These are phyloP conservation scores for Napeogenes sylphis DNA, from an alignment of 2,888 invertebrate genomes.

Conservation along the genomic window DNA sequence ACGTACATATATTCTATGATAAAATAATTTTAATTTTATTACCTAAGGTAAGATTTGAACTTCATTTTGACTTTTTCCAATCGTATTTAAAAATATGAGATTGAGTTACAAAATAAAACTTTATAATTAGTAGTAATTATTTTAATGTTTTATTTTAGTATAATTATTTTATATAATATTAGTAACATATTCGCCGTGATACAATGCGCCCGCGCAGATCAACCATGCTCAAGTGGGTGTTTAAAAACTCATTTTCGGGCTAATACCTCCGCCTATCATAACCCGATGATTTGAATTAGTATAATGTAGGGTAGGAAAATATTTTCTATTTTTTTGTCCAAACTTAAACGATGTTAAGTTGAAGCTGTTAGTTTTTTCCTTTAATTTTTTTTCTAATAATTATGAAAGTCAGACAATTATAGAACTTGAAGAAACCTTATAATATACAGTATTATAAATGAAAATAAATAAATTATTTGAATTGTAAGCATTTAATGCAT, in stretches of 20 bases:
- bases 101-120: no score
- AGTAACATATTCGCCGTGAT: not conserved
- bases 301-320: not conserved
- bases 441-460: not conserved
- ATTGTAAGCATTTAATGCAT: conserved; percentile 1
- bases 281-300: conserved; percentile 27
- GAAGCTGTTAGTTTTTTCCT: no score
- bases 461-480: not conserved
- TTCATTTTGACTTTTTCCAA: no score
- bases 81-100: no score
- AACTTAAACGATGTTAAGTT: not conserved
- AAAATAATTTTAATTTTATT: no score
- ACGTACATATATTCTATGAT: no score
- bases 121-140: no score
- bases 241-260: conserved; percentile 57
- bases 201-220: not conserved
- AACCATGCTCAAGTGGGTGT: conserved; percentile 48
- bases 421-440: not conserved
- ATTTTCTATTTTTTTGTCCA: no score
- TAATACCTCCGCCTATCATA: conserved; percentile 44
- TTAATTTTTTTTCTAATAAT: not conserved
- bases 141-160: no score
- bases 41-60: no score
- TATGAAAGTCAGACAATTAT: not conserved
- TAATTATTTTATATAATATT: not conserved